Evolutionary conservation across 2,113 vertebrate genomes (phyloP).

Genomic region (Nerophis ophidion): DNA sequence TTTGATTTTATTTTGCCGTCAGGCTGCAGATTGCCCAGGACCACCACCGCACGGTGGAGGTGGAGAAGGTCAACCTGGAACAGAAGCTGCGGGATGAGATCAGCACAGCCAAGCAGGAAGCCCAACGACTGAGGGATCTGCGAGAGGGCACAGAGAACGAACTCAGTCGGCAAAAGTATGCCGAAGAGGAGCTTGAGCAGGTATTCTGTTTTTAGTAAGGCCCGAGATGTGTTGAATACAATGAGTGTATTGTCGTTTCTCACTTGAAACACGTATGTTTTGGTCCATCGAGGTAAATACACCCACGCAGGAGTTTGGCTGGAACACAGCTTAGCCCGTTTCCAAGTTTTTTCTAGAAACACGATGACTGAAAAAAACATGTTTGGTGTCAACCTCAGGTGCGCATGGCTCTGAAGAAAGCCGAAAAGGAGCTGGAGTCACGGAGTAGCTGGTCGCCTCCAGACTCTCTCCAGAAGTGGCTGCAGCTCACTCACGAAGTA

Average conservation of each 20-base stretch:
- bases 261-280: constrained; percentile 20
- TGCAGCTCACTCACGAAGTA: constrained; percentile 97
- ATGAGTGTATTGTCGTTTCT: background rate
- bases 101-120: constrained; percentile 92
- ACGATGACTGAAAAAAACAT: background rate
- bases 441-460: constrained; percentile 88
- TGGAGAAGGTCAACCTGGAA: constrained; percentile 95
- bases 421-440: constrained; percentile 94
- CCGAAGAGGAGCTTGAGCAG: constrained; percentile 95
- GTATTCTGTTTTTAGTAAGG: constrained; percentile 51
- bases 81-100: constrained; percentile 95
- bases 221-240: too few species aligned
- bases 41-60: constrained; percentile 92
- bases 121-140: constrained; percentile 85
- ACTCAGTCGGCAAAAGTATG: constrained; percentile 92
- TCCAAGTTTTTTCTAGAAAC: background rate
- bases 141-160: constrained; percentile 94
- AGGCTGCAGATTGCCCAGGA: constrained; percentile 97
- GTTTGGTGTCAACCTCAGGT: constrained; percentile 68
- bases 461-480: constrained; percentile 91
- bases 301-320: constrained; percentile 37
- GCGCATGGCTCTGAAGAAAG: constrained; percentile 91
- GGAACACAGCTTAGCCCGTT: constrained; percentile 27
- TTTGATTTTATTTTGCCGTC: background rate
- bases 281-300: constrained; percentile 30